Evolutionary conservation across 2,797 vertebrate species (phyloP).

Genomic region (Sarcoramphus papa): DNA sequence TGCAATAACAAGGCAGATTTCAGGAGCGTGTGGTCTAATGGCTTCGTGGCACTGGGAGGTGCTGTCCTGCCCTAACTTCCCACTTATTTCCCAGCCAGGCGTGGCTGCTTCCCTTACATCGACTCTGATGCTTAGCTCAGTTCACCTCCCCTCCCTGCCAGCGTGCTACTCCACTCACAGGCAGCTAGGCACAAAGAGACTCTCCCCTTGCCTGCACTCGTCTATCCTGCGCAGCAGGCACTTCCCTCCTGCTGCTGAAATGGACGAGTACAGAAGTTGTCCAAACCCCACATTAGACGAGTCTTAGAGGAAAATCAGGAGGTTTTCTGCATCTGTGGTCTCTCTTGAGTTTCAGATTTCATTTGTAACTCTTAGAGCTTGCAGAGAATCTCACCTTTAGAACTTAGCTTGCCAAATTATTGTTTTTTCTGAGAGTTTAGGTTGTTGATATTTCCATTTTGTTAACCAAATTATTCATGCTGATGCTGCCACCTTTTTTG

Average conservation of each 20-base stretch:
- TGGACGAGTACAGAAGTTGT: neutral
- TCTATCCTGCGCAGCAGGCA: neutral
- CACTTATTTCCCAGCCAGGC: accelerated
- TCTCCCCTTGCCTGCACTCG: neutral
- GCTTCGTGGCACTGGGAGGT: neutral
- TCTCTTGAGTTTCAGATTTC: neutral
- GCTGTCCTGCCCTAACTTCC: neutral
- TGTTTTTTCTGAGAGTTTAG: neutral
- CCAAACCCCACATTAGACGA: neutral
- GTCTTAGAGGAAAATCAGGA: neutral
- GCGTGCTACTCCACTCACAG: accelerated
- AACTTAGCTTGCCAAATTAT: neutral
- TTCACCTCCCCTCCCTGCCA: neutral
- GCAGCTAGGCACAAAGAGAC: neutral
- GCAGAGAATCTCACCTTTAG: neutral
- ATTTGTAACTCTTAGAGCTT: neutral
- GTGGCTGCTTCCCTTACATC: accelerated
- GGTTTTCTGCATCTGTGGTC: neutral
- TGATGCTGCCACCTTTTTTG: neutral
- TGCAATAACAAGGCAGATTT: neutral
- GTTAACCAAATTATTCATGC: neutral
- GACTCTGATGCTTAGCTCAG: neutral
- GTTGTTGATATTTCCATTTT: neutral
- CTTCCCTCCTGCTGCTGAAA: neutral
- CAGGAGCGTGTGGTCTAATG: neutral